These are phyloP conservation scores for Aldabrachelys gigantea DNA, from an alignment of 2,113 vertebrate genomes.

Conservation along the genomic window DNA sequence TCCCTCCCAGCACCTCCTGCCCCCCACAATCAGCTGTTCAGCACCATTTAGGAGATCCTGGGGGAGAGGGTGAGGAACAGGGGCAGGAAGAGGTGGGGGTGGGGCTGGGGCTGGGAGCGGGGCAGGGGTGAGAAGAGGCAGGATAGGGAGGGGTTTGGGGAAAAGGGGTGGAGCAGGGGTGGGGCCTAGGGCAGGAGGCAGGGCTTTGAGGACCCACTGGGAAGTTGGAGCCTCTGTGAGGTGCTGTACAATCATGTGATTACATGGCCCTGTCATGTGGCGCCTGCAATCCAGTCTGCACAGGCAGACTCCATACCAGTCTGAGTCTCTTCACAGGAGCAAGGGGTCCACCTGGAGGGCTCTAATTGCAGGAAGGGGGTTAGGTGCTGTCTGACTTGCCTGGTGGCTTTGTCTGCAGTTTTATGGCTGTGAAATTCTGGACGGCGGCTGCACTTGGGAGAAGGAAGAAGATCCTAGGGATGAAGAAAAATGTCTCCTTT, in stretches of 20 bases:
- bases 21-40: no score
- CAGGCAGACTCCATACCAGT: neutral
- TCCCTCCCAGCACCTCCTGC: no score
- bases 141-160: no score
- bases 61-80: no score
- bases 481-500: neutral
- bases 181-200: no score
- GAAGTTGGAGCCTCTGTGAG: neutral
- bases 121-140: no score
- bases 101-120: no score
- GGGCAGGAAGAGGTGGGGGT: no score
- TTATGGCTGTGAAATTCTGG: neutral
- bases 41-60: no score
- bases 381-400: neutral
- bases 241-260: neutral
- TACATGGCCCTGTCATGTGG: neutral
- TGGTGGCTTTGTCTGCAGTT: neutral
- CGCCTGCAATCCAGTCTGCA: neutral
- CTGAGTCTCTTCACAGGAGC: neutral
- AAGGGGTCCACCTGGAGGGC: neutral
- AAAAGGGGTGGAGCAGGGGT: no score
- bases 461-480: neutral
- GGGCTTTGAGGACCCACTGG: no score
- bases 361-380: neutral
- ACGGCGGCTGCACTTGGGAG: no score